phyloP scores from a whole-genome alignment of 2,888 invertebrate genomes.

The Torymus auratus region DNA sequence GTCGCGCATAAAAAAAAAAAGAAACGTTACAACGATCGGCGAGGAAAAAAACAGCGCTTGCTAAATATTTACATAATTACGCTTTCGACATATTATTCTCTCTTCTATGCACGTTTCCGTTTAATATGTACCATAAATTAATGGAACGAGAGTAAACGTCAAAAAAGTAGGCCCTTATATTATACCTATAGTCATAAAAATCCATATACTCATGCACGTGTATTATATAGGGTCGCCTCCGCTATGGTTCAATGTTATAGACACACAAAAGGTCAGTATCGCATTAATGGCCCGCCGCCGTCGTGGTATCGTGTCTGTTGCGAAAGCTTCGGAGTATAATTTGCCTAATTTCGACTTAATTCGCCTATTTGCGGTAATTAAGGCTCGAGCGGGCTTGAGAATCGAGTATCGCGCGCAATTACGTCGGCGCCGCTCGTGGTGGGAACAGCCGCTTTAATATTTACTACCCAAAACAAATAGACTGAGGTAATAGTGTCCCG shows the following conservation, averaged over 20 bases:
- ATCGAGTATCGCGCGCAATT: slow-evolving; percentile 41
- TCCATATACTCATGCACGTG: not conserved
- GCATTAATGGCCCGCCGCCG: not conserved
- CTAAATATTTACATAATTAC: no score
- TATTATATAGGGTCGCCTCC: no score
- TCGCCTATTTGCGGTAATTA: slow-evolving; percentile 41
- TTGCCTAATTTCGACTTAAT: slow-evolving; percentile 48
- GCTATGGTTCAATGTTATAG: slow-evolving; percentile 14
- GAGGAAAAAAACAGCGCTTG: no score
- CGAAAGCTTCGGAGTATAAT: not conserved
- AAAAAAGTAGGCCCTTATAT: no score
- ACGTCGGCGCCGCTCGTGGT: not conserved
- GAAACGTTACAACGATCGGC: no score
- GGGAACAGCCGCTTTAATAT: slow-evolving; percentile 6
- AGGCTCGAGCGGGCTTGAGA: not conserved
- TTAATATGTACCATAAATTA: no score
- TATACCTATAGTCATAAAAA: slow-evolving; percentile 1
- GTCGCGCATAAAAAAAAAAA: no score
- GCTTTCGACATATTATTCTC: no score
- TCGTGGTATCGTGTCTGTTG: not conserved
- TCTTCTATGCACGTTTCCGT: no score
- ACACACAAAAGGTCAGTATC: slow-evolving; percentile 25
- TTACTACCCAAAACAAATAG: slow-evolving; percentile 21
- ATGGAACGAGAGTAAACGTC: no score
- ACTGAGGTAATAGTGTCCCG: not conserved